A percentile compares a stretch with the other conserved stretches of the same genome.
Evolutionary conservation across 1,140 invertebrate genomes (phyloP).

Genomic region (Kradibia gibbosae): DNA sequence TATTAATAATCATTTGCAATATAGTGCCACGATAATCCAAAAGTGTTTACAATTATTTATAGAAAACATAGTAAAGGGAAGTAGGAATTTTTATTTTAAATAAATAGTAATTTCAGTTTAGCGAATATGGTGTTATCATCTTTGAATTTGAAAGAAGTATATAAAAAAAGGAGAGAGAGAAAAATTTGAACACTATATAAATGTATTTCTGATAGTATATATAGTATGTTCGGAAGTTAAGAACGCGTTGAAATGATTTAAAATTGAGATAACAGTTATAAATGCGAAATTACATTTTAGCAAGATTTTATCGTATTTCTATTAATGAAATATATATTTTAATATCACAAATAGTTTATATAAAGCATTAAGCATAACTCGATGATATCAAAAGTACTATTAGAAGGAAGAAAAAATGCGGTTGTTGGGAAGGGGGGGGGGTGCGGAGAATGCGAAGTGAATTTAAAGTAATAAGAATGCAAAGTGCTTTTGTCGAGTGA

Average conservation of each 20-base stretch:
- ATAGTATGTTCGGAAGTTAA: neutral
- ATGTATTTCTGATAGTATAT: neutral
- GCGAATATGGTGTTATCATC: neutral
- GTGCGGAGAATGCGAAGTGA: neutral
- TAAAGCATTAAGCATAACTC: neutral
- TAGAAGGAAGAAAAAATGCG: neutral
- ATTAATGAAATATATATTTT: slow-evolving; percentile 13
- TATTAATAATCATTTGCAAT: neutral
- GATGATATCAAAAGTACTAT: neutral
- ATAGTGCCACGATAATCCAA: neutral
- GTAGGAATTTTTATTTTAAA: neutral
- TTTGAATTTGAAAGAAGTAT: neutral
- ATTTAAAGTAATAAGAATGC: neutral
- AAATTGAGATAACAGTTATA: neutral
- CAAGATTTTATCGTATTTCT: neutral
- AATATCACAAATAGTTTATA: neutral
- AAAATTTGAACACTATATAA: neutral
- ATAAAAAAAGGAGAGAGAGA: neutral
- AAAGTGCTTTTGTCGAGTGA: slow-evolving; percentile 8
- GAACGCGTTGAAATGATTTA: neutral
- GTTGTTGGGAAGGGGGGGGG: neutral
- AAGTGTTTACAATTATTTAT: neutral
- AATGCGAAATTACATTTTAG: neutral
- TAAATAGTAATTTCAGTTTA: neutral
- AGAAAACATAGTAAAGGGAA: neutral